These are phyloP conservation scores for Hafferia zeledoni DNA, from an alignment of 2,797 vertebrate genomes.

Conservation along the genomic window DNA sequence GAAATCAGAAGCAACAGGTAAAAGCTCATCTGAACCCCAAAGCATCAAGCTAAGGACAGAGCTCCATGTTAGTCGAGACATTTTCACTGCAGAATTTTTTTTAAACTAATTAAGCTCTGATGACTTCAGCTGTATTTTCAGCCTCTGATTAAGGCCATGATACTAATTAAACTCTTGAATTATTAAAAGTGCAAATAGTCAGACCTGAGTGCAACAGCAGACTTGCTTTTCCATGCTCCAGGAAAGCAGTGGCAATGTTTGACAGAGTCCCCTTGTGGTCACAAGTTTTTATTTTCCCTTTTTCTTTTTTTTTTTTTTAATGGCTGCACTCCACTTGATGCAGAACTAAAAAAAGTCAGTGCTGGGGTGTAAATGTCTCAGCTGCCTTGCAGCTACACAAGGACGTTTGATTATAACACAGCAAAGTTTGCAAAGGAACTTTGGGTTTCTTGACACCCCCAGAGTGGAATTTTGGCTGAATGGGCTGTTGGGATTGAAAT, in stretches of 20 bases:
- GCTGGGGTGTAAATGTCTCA: not conserved
- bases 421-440: not conserved
- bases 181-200: conserved; percentile 77
- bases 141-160: conserved; percentile 74
- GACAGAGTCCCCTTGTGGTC: not conserved
- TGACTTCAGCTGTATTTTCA: conserved; percentile 76
- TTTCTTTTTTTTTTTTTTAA: not conserved
- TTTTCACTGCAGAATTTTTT: conserved; percentile 8
- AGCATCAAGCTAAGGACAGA: not conserved
- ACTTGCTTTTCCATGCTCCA: not conserved
- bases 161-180: conserved; percentile 78
- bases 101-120: conserved; percentile 74
- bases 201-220: conserved; percentile 54
- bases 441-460: not conserved
- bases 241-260: conserved; percentile 21
- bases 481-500: conserved; percentile 31
- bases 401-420: conserved; percentile 28
- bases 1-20: not conserved
- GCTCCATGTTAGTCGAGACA: not conserved
- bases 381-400: not conserved
- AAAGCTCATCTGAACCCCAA: not conserved
- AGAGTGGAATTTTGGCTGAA: conserved; percentile 5
- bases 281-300: not conserved
- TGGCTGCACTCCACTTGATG: not conserved
- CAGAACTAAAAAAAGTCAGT: not conserved